These are phyloP conservation scores for Capitella teleta DNA, from an alignment of 1,140 invertebrate genomes.

Conservation along the genomic window DNA sequence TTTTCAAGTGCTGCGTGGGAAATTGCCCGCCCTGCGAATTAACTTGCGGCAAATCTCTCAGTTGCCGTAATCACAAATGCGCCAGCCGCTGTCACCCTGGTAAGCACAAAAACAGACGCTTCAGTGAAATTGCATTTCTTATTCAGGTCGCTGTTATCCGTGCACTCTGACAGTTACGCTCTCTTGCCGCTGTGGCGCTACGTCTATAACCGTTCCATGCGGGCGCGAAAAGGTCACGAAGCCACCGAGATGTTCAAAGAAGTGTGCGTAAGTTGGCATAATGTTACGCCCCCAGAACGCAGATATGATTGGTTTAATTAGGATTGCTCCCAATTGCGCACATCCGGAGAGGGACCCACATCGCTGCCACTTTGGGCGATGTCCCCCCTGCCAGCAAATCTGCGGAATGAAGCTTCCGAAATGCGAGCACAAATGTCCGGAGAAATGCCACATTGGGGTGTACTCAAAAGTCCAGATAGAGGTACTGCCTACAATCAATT, in stretches of 20 bases:
- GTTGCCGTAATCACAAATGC: constrained; percentile 83
- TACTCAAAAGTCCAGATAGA: not conserved
- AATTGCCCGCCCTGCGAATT: constrained; percentile 79
- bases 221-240: constrained; percentile 64
- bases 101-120: too few species aligned
- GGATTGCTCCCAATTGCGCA: not conserved
- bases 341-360: not conserved
- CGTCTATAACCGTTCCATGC: constrained; percentile 70
- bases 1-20: constrained; percentile 63
- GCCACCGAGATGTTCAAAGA: constrained; percentile 62
- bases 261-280: constrained; percentile 52
- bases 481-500: not conserved
- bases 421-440: not conserved
- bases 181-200: constrained; percentile 70
- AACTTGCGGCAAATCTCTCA: constrained; percentile 65
- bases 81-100: constrained; percentile 69
- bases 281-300: not conserved
- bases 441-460: not conserved
- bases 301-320: not conserved
- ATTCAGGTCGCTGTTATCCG: constrained; percentile 83
- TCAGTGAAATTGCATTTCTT: too few species aligned
- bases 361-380: not conserved
- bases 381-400: not conserved
- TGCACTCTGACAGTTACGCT: constrained; percentile 66
- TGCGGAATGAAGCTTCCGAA: not conserved